Evolutionary conservation across 2,797 vertebrate genomes (phyloP), one percentile per base, ranked within the genome.

Genomic region (Oreortyx pictus): DNA sequence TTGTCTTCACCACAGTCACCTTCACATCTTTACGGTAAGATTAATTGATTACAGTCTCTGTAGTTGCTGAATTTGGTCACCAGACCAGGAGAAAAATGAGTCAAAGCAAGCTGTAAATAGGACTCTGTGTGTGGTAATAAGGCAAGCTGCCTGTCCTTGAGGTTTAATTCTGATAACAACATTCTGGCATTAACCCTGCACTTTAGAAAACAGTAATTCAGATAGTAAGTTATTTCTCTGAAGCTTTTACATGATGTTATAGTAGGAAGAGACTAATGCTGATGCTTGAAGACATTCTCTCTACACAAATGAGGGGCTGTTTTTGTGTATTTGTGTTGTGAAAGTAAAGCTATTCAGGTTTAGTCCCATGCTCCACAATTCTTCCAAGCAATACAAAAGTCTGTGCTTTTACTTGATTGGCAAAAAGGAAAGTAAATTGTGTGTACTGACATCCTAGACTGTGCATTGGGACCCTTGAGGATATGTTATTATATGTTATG

Each of bases 401-500:
- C 11, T 10, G 57, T 65, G 47, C 20, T 82, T 66, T 80, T 74
- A 61, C 18, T 78, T 41, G 23, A 68, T 86, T 68, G 43, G 19
- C 29, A 62, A 54, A 67, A 74, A 71, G 7, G 37, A 25, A 16
- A 62, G 25, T 59, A 62, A 33, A 39, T 77, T 43, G 23, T 14
- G 27, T 9, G 5, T 79, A 43, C 6, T 74, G n/a, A 56, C 25
- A 9, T 39, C 5, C 23, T 82, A 67, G 33, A 11, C 37, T 37
- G 24, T 23, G 14, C 75, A 89, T 54, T 29, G 27, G 78, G 25
- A 27, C 43, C 8, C 0, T 0, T 47, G 8, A 75, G 10, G 4
- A 2, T 82, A 4, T 47, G 10, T 59, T 66, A 39, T 52, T 82
- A 49, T 11, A 24, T 2, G 3, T 80, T 89, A 65, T 65, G 44